Evolutionary conservation across 2,113 vertebrate genomes (phyloP).

Genomic region (Nipponia nippon): DNA sequence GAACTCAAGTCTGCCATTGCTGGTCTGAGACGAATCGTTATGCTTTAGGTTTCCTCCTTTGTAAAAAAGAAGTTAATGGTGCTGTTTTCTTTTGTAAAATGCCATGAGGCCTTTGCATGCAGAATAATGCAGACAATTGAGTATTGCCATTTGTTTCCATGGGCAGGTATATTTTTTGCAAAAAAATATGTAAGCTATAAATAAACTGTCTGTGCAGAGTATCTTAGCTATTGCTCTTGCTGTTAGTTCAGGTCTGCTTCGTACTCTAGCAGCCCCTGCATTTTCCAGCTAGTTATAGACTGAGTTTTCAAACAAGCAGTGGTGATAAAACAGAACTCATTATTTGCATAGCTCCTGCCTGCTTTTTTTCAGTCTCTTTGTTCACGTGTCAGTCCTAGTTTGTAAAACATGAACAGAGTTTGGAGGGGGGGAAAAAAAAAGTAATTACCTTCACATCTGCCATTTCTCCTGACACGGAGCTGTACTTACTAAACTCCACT

Average conservation of each 20-base stretch:
- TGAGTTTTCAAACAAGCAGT: background rate
- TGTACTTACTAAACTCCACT: background rate
- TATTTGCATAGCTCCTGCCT: conserved; percentile 47
- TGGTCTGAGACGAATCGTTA: background rate
- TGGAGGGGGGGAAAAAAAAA: background rate
- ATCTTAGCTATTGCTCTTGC: background rate
- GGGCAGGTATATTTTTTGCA: background rate
- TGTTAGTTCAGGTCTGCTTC: background rate
- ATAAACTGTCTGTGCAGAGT: background rate
- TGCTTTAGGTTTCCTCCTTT: background rate
- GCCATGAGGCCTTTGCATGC: background rate
- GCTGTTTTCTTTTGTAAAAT: background rate
- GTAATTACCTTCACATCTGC: conserved; percentile 63
- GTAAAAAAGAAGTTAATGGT: background rate
- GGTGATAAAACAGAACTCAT: background rate
- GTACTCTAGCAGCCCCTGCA: background rate
- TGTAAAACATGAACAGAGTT: conserved; percentile 64
- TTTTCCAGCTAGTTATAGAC: conserved; percentile 12
- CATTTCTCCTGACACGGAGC: background rate
- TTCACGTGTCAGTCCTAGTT: conserved; percentile 67
- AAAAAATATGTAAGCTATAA: background rate
- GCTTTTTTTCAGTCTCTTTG: conserved; percentile 41
- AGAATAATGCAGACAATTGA: background rate
- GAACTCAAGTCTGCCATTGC: background rate
- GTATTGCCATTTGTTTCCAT: background rate